Conservation (phyloP, 1,140 invertebrate species). For the Formica selysi region DNA sequence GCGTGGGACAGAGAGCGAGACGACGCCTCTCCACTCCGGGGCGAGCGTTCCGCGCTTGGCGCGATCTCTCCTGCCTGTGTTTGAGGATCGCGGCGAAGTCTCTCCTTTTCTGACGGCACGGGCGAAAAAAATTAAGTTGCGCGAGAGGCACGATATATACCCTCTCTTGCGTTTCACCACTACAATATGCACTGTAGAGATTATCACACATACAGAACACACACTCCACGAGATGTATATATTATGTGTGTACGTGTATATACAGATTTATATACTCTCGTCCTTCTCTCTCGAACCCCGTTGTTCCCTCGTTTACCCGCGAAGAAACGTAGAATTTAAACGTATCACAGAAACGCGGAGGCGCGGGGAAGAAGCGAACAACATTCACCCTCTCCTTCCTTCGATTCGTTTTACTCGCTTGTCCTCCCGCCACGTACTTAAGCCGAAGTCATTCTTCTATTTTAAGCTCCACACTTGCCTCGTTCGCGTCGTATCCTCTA, state of each 20-base stretch:
- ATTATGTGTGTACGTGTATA: not conserved
- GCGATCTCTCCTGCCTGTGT: constrained; percentile 25
- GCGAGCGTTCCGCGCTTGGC: constrained; percentile 21
- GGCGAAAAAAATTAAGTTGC: constrained; percentile 12
- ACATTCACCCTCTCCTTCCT: constrained; percentile 54
- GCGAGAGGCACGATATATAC: constrained; percentile 14
- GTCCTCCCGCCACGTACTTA: constrained; percentile 64
- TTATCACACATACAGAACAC: constrained; percentile 66
- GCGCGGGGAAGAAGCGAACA: constrained; percentile 50
- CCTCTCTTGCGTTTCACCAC: constrained; percentile 23
- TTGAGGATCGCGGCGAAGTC: constrained; percentile 31
- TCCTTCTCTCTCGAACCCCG: not conserved
- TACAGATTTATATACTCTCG: not conserved
- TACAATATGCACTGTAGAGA: constrained; percentile 34
- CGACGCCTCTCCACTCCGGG: constrained; percentile 51
- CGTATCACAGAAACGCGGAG: constrained; percentile 69
- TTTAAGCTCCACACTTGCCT: constrained; percentile 71
- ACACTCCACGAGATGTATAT: constrained; percentile 38
- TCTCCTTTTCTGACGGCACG: constrained; percentile 28
- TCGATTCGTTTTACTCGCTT: constrained; percentile 60
- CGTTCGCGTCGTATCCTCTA: constrained; percentile 66
- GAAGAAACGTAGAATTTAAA: constrained; percentile 64
- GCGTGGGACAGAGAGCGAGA: constrained; percentile 67
- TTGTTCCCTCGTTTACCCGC: constrained; percentile 27
- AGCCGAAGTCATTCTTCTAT: constrained; percentile 73